Evolutionary conservation across 2,113 vertebrate genomes (phyloP), one percentile per base, ranked within the genome.

Genomic region (Myxocyprinus asiaticus): DNA sequence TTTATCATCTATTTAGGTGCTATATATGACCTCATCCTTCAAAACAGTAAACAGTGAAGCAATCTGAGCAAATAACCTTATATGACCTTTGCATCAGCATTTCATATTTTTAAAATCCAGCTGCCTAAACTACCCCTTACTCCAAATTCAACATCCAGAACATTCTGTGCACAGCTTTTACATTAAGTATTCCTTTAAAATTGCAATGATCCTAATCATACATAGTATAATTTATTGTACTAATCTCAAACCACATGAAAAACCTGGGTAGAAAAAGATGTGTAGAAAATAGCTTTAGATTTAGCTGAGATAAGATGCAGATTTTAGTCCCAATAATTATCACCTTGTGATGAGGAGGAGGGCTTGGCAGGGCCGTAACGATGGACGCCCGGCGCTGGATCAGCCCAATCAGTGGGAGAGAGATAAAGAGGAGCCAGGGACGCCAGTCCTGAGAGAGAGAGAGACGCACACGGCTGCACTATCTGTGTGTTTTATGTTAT

Each of bases 151-250:
- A 75, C 42, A 45, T 61, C 59, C 47, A 68, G 80, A 77, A 82
- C 81, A 84, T 82, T 84, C 74, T 78, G 74, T 76, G 67, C 67
- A 47, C 33, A 8, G 22, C n/a, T 48, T 59, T 73, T 47, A 72
- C 15, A 76, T 7, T 14, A 53, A 45, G 53, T 53, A 22, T 73
- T 73, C 55, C 67, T 81, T 82, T 84, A 45, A 81, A 84, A 67
- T 55, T 47, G 48, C 53, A 75, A 67, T 55, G 12, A 74, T 78
- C 11, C 74, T 84, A 75, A 84, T 67, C 84, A 80, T 77, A 81
- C 58, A 53, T 61, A 68, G 48, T 22, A 73, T 47, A 12, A 59
- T 67, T 84, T 86, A 81, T 72, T 44, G n/a, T 65, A 77, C 42
- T 77, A 47, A 76, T 64, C 76, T 65, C 58, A 75, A 83, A 80